Base-by-base conservation (phyloP, 2,113 vertebrate genomes). In the Dolichallabes microphthalmus region DNA sequence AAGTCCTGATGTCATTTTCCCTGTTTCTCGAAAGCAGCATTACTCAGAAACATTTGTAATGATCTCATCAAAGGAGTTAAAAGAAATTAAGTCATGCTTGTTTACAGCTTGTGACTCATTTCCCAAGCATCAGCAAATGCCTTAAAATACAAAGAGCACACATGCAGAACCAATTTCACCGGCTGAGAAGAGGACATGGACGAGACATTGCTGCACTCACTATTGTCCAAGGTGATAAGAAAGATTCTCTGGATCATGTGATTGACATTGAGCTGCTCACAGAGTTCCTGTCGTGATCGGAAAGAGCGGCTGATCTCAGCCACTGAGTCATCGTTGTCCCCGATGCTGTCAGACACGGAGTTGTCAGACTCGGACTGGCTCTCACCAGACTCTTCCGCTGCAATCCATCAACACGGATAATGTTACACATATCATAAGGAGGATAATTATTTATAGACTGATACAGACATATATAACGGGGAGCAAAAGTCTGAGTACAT, bases 181-280 rank as follows among this genome's bases (percentile, higher is more conserved):
- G 12, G 57, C 53, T 7, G 53, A 22, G 8, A 57, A 4, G 19
- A 78, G 19, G 53, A 32, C 9, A 32, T 32, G 32, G 8, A 39
- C 7, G 19, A 45, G 30, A 10, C 14, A 52, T 58, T 32, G 61
- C 2, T 69, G 39, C 19, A 93, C 98, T 97, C 90, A 99, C 98
- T 98, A 95, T 98, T 99, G 90, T 99, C 98, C 55, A 99, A 91
- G 14, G 98, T 99, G 91, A 99, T 97, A 80, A 99, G 97, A 88
- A 98, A 99, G 91, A 99, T 97, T 87, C 98, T 94, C 91, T 99
- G 98, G 91, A 99, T 98, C 98, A 99, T 99, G 95, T 99, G 98
- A 93, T 99, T 99, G 95, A 98, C 96, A 90, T 99, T 99, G 92
- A 99, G 98, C 92, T 99, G 98, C 87, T 99, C 97, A 57, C 98